Base-by-base conservation (phyloP, 2,888 invertebrate species). In the Clistopyga incitator region DNA sequence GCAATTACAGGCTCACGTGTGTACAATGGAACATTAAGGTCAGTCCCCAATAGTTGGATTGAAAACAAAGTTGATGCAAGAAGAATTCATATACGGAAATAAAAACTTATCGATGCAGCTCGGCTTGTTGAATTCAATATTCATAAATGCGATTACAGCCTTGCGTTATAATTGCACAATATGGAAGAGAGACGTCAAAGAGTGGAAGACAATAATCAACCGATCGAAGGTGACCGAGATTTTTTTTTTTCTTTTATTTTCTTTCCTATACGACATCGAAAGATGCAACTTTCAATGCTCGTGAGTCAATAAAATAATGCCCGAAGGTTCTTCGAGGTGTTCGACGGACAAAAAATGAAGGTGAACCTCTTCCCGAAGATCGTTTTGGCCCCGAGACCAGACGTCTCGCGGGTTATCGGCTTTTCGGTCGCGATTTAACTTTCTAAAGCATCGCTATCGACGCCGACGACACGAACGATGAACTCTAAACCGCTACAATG, bases 391-490 rank as follows among this genome's bases (percentile, higher is more conserved):
- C 52, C 29, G 79, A 65, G 42, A 64, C 11, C 67, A 25, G 20
- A 70, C 71, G 38, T 18, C 61, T 38, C 38, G 29, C 23, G 38
- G 23, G 23, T 71, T 71, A 71, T 71, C 34, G 34, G 52, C 18
- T 52, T 71, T 71, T 71, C 42, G 42, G 45, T 18, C 10, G 1
- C 25, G 25, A 77, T n/a, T n/a, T 52, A 81, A 72, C 56, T 72
- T 71, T 81, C 67, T 34, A 67, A 47, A 34, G 59, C 45, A 15
- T 61, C 47, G 18, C 0, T 29, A 20, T 20, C 23, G 45, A 50
- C 34, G 45, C 45, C 54, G n/a, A 42, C 34, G 23, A 34, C 34
- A 65, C 45, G 50, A 56, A 15, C 70, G 20, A 56, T 71, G 61
- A 23, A 75, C 61, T 64, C n/a, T 29, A 25, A 23, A 34, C 25